Conservation (phyloP, 2,113 vertebrate genomes). For the Gymnogyps californianus region DNA sequence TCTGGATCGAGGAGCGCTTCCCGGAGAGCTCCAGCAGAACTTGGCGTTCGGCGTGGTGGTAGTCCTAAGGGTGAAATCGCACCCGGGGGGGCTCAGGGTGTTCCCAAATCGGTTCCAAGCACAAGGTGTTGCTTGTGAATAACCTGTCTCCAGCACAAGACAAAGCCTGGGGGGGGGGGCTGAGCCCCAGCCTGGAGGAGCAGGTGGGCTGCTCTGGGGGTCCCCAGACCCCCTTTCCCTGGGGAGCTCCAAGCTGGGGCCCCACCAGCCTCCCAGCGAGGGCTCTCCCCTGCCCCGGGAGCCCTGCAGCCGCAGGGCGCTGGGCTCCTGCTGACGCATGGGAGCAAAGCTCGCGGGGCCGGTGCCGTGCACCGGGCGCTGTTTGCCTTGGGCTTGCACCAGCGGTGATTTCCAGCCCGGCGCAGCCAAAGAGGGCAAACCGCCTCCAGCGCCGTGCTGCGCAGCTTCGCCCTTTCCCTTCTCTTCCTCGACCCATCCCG, state of each 20-base stretch:
- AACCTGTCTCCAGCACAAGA: not conserved
- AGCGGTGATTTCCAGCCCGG: not conserved
- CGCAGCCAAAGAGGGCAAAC: not conserved
- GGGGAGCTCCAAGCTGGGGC: not conserved
- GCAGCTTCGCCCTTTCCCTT: not conserved
- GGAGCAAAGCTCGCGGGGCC: not conserved
- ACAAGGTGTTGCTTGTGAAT: not conserved
- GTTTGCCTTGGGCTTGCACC: not conserved
- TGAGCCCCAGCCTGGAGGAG: not conserved
- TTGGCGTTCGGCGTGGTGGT: accelerated
- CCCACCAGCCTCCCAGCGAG: not conserved
- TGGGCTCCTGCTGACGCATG: accelerated
- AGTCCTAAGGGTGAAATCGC: accelerated
- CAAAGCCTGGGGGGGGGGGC: too few relatives aligned
- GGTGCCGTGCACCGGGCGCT: accelerated
- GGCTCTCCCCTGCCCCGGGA: too few relatives aligned
- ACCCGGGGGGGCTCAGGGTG: accelerated
- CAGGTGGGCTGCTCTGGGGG: not conserved
- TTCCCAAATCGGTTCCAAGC: not conserved
- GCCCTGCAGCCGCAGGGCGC: accelerated
- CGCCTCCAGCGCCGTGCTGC: not conserved
- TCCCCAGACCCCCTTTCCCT: accelerated
- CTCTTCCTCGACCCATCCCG: not conserved
- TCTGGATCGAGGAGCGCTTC: accelerated
- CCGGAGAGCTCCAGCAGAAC: not conserved